Evolutionary conservation across 2,113 vertebrate genomes (phyloP).

Genomic region (Pogona vitticeps): DNA sequence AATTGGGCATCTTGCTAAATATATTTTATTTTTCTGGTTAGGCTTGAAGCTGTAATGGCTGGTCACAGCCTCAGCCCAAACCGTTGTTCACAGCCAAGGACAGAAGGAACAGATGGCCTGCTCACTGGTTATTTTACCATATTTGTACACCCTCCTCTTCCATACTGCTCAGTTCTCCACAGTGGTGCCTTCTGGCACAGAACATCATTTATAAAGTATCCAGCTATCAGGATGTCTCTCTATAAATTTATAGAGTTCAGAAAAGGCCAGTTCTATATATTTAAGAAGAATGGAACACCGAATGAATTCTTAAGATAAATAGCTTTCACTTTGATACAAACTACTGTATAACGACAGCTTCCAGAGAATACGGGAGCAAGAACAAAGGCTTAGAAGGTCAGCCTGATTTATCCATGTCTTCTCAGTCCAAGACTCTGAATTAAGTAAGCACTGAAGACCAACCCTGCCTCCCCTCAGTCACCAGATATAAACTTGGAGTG

Average conservation of each 20-base stretch:
- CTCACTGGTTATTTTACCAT: neutral
- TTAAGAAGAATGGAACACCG: neutral
- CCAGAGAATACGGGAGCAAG: neutral
- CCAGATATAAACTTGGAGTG: neutral
- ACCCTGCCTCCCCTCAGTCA: neutral
- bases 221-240: neutral
- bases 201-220: neutral
- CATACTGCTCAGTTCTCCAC: neutral
- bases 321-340: neutral
- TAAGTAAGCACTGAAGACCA: neutral
- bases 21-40: neutral
- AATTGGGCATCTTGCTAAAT: neutral
- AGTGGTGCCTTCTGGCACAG: neutral
- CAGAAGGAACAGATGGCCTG: neutral
- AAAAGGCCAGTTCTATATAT: neutral
- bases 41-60: neutral
- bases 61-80: neutral
- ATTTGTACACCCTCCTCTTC: neutral
- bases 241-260: neutral
- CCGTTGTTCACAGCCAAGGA: neutral
- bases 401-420: neutral
- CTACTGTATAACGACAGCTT: neutral
- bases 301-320: neutral
- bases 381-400: neutral
- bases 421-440: neutral